Base-by-base conservation (phyloP, 2,797 vertebrate species). In the Lutjanus argentimaculatus region DNA sequence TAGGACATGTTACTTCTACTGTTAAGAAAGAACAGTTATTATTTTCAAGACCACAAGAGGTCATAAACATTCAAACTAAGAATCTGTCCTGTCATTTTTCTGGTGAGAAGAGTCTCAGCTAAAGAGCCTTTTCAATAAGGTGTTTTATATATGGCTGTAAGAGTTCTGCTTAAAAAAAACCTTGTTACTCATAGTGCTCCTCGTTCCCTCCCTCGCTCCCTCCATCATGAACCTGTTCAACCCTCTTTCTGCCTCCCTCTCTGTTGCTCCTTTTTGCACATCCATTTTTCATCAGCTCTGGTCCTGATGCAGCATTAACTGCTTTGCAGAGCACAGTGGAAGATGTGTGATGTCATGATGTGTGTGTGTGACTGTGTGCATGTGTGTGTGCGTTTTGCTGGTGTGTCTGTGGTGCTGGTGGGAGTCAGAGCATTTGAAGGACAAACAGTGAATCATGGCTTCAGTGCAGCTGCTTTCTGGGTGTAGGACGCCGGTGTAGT, bases 231-330 rank as follows among this genome's bases (percentile, higher is more conserved):
- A 82, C 85, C 58, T n/a, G 21, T 66, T 84, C 84, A 88, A 79
- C 83, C 59, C 52, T 30, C 48, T 70, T 7, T 2, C 76, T 64
- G 49, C 78, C 83, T 78, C 53, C 73, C 75, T 79, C 74, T 71
- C 62, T 78, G 40, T 46, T 84, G 52, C 80, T 75, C 43, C 40
- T 12, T 81, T 73, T 67, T 76, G 66, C 61, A 61, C 89, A 94
- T 94, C 83, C 72, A 93, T 93, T 87, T 89, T 92, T 91, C 72
- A 91, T 91, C 76, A 76, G 75, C 53, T 67, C 68, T 80, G 85
- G 84, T 90, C 80, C 85, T 83, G 91, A 93, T 92, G 91, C 92
- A 85, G 92, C 89, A 85, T 75, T 73, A 71, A 86, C 88, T 78
- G 86, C 85, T 52, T 53, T 69, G 48, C 56, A 64, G 77, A 79